Evolutionary conservation across 2,797 vertebrate species (phyloP), one percentile per base, ranked within the genome.

Genomic region (Sphenodon punctatus): DNA sequence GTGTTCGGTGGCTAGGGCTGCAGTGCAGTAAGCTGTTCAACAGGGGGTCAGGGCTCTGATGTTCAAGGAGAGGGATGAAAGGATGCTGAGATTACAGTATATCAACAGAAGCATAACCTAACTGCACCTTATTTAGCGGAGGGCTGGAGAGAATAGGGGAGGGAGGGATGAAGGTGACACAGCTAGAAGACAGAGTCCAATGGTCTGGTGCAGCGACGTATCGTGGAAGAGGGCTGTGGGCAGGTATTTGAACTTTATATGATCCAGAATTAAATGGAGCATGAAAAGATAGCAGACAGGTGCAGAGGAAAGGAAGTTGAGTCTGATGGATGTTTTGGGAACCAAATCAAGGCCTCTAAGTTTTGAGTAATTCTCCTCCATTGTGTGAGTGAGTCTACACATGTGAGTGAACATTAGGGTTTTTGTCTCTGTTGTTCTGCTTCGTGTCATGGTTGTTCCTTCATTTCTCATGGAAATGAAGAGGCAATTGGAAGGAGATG

Each of bases 31-130:
- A 49, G 17, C 38, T 78, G 19, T 25, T 46, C 4, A 55, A 2
- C 4, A 11, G 36, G 56, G 39, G 59, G 55, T 68, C 67, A 27
- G 30, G n/a, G 61, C 34, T 4, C 41, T 34, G 45, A 78, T 85
- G 25, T 72, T 80, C 74, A 53, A 64, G 56, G 48, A 59, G 61
- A 65, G 46, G 46, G 45, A 48, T n/a, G 34, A 51, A 38, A 11
- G 25, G 51, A 67, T 23, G 48, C 49, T 60, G 78, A 72, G 77
- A 10, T 67, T 30, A 85, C 84, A 84, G 19, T 20, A 66, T 71
- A 85, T 61, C 78, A 83, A 69, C 36, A 87, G 83, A 84, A 69
- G 12, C 19, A 69, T 58, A 74, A 85, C 22, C 3, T n/a, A 69
- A 67, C 36, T 46, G 51, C 36, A 53, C 30, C 36, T n/a, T 41